Evolutionary conservation across 2,797 vertebrate species (phyloP), one percentile per base, ranked within the genome.

Genomic region (Acestrorhynchus altus): DNA sequence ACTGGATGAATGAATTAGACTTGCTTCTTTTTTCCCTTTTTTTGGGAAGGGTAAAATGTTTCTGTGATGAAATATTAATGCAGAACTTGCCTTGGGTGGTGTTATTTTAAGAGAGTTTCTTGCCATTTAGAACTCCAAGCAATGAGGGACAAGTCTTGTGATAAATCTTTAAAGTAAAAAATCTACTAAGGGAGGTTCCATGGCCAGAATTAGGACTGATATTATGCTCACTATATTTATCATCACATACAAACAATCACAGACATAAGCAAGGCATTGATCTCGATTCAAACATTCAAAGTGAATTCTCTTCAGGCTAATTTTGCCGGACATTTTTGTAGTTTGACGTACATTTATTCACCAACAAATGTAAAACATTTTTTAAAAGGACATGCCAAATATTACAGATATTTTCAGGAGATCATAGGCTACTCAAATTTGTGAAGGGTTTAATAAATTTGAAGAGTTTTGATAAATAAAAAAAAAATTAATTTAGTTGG

Each of bases 11-110:
- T 90, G 90, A 90, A 93, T 91, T 91, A 89, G 90, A 56, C 73
- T 90, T 92, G 90, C 64, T 46, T 54, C 76, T 69, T 90, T 87
- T 88, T 89, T 87, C 78, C 81, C 73, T 86, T 85, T 13, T 63
- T 61, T 63, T 88, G 89, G 88, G 88, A 89, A 87, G 85, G 82
- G 56, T 46, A 70, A 74, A 79, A 49, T 71, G 76, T 80, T 54
- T 92, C 87, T 91, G 87, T 91, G 91, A 93, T 92, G 91, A 93
- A 92, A 84, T 86, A 88, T 94, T 92, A 83, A 88, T 85, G 90
- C 83, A 88, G 86, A 88, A 83, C 78, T 90, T 90, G 90, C 88
- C 87, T 83, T 88, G 87, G 91, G 86, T 87, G 89, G 84, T 91
- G 88, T 89, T 94, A 92, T 94, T 92, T 91, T 78, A 81, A 90